A percentile compares a stretch with the other conserved stretches of the same genome.
Conservation (phyloP, 2,113 vertebrate genomes). For the Bujurquina vittata region DNA sequence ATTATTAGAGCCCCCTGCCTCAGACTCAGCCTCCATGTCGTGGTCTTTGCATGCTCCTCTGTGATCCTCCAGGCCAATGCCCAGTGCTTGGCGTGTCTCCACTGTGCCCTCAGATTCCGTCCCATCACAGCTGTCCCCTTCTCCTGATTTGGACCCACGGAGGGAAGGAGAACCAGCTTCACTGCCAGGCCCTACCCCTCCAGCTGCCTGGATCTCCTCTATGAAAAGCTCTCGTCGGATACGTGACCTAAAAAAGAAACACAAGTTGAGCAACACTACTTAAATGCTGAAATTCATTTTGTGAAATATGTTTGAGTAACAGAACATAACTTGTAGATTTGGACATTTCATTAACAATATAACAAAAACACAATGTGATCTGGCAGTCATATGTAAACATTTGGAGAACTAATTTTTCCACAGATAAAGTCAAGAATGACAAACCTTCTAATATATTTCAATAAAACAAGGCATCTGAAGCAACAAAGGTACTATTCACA, state of each 20-base stretch:
- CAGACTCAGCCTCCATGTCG: slow-evolving; percentile 82
- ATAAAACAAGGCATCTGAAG: not conserved
- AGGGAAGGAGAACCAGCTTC: slow-evolving; percentile 89
- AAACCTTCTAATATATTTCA: not conserved
- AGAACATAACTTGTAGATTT: not conserved
- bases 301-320: not conserved
- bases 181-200: slow-evolving; percentile 81
- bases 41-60: slow-evolving; percentile 83
- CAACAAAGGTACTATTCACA: slow-evolving; percentile 2
- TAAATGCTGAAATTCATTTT: not conserved
- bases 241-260: slow-evolving; percentile 88
- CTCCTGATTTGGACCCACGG: slow-evolving; percentile 86
- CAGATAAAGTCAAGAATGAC: not conserved
- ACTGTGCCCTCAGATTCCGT: slow-evolving; percentile 89
- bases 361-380: not conserved
- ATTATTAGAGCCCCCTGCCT: slow-evolving; percentile 83
- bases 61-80: slow-evolving; percentile 79
- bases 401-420: not conserved
- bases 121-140: slow-evolving; percentile 97
- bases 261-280: slow-evolving; percentile 20
- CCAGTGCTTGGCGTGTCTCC: slow-evolving; percentile 81
- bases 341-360: not conserved
- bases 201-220: slow-evolving; percentile 96
- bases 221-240: slow-evolving; percentile 98
- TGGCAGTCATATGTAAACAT: not conserved